Evolutionary conservation across 2,888 invertebrate species (phyloP).

Genomic region (Nephrotoma guestfalica): DNA sequence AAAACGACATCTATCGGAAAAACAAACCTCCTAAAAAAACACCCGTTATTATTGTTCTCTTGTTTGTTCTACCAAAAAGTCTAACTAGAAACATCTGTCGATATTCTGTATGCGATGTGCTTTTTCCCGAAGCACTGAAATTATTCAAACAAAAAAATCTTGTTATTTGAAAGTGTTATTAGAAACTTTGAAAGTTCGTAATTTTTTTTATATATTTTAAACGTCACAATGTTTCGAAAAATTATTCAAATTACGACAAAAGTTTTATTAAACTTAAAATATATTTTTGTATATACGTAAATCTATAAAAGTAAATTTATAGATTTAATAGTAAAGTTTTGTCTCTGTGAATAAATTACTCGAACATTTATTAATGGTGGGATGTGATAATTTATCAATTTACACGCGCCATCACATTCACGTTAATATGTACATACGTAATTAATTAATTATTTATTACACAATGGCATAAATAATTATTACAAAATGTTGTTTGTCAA

Average conservation of each 20-base stretch:
- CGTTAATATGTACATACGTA: background rate
- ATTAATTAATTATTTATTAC: background rate
- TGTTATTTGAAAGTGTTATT: background rate
- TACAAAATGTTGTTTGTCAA: background rate
- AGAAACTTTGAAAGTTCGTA: background rate
- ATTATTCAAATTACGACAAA: background rate
- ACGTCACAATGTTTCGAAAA: background rate
- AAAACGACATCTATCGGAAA: too few relatives aligned
- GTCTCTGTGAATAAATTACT: background rate
- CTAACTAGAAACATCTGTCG: background rate
- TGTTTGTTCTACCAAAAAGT: background rate
- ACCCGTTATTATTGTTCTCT: background rate
- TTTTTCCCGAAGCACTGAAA: background rate
- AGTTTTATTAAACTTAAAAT: background rate
- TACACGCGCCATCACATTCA: background rate
- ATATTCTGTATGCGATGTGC: background rate
- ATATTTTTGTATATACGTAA: background rate
- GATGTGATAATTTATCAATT: background rate
- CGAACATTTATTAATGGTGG: background rate
- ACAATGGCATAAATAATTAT: background rate
- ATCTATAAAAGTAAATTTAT: background rate
- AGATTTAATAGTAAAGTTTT: background rate
- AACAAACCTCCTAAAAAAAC: too few relatives aligned
- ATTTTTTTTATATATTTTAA: background rate
- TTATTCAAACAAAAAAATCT: background rate